Evolutionary conservation across 1,140 invertebrate genomes (phyloP), one percentile per base, ranked within the genome.

Genomic region (Tetraneura akinire): DNA sequence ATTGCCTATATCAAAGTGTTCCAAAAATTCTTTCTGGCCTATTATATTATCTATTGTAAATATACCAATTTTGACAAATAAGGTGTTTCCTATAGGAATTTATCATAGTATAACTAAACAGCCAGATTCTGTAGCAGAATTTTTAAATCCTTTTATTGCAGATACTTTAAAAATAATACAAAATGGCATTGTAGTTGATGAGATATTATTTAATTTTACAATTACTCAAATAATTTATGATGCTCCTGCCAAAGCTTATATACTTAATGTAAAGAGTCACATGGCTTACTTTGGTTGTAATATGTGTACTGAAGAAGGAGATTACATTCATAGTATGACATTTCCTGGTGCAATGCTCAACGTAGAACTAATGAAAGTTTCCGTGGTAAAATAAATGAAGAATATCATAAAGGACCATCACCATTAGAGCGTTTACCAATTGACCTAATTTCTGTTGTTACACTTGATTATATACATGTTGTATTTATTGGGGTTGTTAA

Each of bases 181-280:
- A 32, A 66, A 66, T 66, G 62, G 62, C 2, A 32, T 66, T 32
- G 37, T 3, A n/a, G n/a, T 45, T 21, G 32, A 37, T 11, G n/a
- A 66, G 18, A 66, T 37, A 29, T 18, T 18, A 9, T 66, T 45
- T 42, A 18, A 18, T 18, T 66, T 66, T 66, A 32, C 18, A n/a
- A 66, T 66, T 37, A 66, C 14, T n/a, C 62, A 66, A 32, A 42
- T 66, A 37, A 37, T 66, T 32, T 66, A 29, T 42, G 62, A 66
- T 66, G 32, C 29, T 16, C 62, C 62, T 18, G 62, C 32, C 37
- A 66, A 66, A n/a, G 87, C 78, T 88, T 89, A 83, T 87, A 87
- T 42, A 89, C 90, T 85, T 89, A 88, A 81, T 89, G 87, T 87
- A n/a, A 37, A 55, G 42, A 6, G 37, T 64, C 26, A 26, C 26